Evolutionary conservation across 2,797 vertebrate species (phyloP), one percentile per base, ranked within the genome.

Genomic region (Tapirus indicus): DNA sequence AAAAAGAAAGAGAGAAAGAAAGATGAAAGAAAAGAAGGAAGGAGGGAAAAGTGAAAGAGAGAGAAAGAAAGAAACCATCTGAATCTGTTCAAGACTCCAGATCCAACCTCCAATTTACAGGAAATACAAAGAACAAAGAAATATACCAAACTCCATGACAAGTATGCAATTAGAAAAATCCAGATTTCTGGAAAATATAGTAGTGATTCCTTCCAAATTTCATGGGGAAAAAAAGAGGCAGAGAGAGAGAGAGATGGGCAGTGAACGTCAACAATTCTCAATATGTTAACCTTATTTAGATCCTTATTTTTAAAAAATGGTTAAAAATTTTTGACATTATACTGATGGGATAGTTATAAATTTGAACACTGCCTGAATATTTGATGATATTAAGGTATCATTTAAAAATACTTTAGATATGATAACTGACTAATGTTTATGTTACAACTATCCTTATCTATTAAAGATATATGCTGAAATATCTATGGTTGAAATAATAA

Each of bases 381-480:
- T 72, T 72, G 32, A 56, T 72, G 14, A n/a, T 41, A 69, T 41
- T 56, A 64, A 77, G 38, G 2, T 52, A 32, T 87, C 68, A 16
- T 72, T 77, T 35, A 25, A 47, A 47, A 47, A 47, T 66, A 58
- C 27, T 49, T 74, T 49, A 54, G 25, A 41, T 77, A 9, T 32
- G 21, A 83, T 35, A 16, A 44, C 32, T 27, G 5, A 58, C 25
- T 20, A 20, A 47, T 47, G 14, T 14, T 80, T 68, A 38, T 52
- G 4, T 80, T 52, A 75, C 44, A 80, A 66, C 64, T 9, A 83
- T 6, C 27, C 1, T 87, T 83, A n/a, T 38, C 21, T 77, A 54
- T 64, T 77, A 87, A 93, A 91, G 18, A 71, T 21, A 41, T 17
- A 27, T 38, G 12, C 7, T 82, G 90, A 86, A 80, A 54, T 96